These are phyloP conservation scores for Drosophila kurseongensis DNA, from an alignment of 1,140 invertebrate genomes.

Conservation along the genomic window DNA sequence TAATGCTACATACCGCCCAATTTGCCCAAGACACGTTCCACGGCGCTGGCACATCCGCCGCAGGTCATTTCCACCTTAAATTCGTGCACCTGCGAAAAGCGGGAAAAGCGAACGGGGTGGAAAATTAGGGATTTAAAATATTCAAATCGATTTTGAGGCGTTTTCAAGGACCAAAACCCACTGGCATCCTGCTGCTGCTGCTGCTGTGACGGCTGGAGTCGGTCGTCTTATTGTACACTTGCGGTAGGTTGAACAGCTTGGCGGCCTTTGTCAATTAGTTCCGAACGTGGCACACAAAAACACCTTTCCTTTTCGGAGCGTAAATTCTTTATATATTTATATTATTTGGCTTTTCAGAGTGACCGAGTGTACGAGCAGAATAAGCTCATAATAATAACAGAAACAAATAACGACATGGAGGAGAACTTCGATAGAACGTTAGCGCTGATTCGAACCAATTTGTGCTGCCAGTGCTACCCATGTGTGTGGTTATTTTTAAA, in stretches of 20 bases:
- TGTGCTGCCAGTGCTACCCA: not conserved
- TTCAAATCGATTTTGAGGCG: not conserved
- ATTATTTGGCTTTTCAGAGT: constrained; percentile 1
- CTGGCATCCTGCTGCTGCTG: constrained; percentile 70
- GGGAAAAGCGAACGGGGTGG: not conserved
- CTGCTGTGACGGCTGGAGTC: constrained; percentile 56
- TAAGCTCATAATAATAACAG: not conserved
- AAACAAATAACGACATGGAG: not conserved
- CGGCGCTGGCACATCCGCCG: constrained; percentile 93
- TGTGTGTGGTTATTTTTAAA: not conserved
- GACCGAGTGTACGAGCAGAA: not conserved
- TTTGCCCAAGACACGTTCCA: constrained; percentile 91
- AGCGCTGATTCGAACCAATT: not conserved
- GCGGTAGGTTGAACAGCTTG: constrained; percentile 80
- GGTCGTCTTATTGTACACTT: constrained; percentile 68
- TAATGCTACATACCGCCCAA: constrained; percentile 87
- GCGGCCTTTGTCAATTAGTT: constrained; percentile 12
- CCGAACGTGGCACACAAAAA: constrained; percentile 24
- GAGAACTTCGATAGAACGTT: not conserved
- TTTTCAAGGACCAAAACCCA: constrained; percentile 27
- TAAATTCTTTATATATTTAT: constrained; percentile 9
- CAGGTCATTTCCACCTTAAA: constrained; percentile 96
- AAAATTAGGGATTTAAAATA: not conserved
- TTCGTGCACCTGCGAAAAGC: constrained; percentile 87
- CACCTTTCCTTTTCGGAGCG: constrained; percentile 1